Evolutionary conservation across 2,797 vertebrate species (phyloP).

Genomic region (Pampus argenteus): DNA sequence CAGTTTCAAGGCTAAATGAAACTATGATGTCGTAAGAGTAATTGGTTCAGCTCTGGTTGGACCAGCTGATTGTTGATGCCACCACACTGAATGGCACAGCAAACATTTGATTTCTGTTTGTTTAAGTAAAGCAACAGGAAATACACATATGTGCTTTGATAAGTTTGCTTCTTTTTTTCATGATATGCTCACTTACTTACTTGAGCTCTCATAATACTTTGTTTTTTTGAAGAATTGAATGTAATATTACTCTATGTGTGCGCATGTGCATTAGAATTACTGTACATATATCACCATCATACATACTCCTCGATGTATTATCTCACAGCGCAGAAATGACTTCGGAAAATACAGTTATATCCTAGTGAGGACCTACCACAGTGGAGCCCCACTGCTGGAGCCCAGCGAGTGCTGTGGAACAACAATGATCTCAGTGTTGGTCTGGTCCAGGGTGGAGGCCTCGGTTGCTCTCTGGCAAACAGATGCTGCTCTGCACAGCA

Average conservation of each 20-base stretch:
- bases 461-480: slow-evolving; percentile 46
- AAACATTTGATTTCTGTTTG: no score
- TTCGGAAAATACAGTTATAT: slow-evolving; percentile 46
- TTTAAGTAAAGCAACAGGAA: no score
- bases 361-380: slow-evolving; percentile 49
- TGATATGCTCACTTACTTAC: no score
- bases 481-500: slow-evolving; percentile 54
- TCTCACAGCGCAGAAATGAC: slow-evolving; percentile 38
- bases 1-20: no score
- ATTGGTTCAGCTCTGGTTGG: no score
- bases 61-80: no score
- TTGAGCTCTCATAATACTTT: no score
- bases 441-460: slow-evolving; percentile 55
- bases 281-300: not conserved
- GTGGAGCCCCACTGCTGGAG: slow-evolving; percentile 22
- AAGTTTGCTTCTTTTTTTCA: no score
- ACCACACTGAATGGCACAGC: no score
- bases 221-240: no score
- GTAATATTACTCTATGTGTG: not conserved
- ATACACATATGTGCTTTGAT: no score
- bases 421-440: slow-evolving; percentile 70
- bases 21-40: no score
- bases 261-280: not conserved
- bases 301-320: slow-evolving; percentile 32
- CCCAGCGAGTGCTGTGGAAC: slow-evolving; percentile 38